phyloP scores from a whole-genome alignment of 2,113 vertebrate genomes.

The Empidonax alnorum region DNA sequence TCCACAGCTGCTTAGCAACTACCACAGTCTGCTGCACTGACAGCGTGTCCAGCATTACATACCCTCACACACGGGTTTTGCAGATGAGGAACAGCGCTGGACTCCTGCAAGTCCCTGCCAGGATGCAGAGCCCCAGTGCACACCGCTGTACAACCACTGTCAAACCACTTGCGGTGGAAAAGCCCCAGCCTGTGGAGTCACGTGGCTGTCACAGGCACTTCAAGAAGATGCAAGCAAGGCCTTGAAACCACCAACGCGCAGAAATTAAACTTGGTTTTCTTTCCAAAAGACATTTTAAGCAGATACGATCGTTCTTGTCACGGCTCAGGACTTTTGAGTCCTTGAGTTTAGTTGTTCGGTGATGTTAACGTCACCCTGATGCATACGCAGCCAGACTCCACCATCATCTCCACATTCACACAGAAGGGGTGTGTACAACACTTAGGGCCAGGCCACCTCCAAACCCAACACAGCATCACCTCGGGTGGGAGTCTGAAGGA shows the following conservation, averaged over 20 bases:
- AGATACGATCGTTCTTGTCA: fast-evolving
- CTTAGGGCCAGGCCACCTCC: not conserved
- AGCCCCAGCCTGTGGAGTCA: not conserved
- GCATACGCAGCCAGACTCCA: not conserved
- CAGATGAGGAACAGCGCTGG: not conserved
- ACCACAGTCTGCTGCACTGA: not conserved
- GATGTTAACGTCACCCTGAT: not conserved
- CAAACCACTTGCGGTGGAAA: not conserved
- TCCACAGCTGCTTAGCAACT: not conserved
- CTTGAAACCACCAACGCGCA: not conserved
- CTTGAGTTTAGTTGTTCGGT: not conserved
- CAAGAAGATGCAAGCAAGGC: fast-evolving
- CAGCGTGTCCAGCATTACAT: fast-evolving
- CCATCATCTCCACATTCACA: not conserved
- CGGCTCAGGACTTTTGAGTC: not conserved
- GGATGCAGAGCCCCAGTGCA: not conserved
- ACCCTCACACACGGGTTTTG: not conserved
- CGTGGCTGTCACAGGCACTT: not conserved
- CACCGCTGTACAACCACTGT: fast-evolving
- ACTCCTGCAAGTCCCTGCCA: not conserved
- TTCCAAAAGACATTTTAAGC: not conserved
- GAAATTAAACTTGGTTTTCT: not conserved
- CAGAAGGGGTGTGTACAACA: not conserved
- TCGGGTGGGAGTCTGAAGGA: not conserved
- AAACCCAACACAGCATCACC: not conserved